Base-by-base conservation (phyloP, 1,140 invertebrate genomes). In the Platyscapa corneri region DNA sequence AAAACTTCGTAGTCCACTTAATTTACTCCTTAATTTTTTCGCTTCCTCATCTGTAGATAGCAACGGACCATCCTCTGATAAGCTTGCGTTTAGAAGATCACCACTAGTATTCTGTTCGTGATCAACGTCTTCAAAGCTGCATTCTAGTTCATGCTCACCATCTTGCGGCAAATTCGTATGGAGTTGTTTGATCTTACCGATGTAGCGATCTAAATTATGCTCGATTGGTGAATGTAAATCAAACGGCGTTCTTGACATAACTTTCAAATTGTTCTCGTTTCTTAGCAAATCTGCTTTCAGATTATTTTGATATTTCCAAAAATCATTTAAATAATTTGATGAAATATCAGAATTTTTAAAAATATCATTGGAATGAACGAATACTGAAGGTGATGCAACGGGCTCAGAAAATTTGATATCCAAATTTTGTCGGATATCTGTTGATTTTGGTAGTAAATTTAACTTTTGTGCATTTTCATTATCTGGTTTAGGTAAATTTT, bases 61-160 rank as follows among this genome's bases (percentile, higher is more conserved):
- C 8, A 88, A 87, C 12, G 84, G 0, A 0, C 85, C 89, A 42
- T 93, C 91, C 6, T 91, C 89, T 0, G 90, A 92, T 1, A 91
- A 77, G 0, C 89, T 89, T 34, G 90, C 89, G 74, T 93, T 92
- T 39, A 92, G 64, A 18, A 90, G 65, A 88, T 92, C 92, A 8
- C 89, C 90, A 46, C 90, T 92, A 0, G 90, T 93, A 60, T 92
- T 92, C 74, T 91, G 90, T 20, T 92, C 90, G 1, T 89, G 88
- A 64, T 92, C 89, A 16, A 84, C 18, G 14, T 91, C 92, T 0
- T 91, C 90, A 2, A 86, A 14, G 65, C 90, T 92, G 30, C 82
- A 86, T 83, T 85, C 72, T 20, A 27, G 14, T 20, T 78, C 75
- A 0, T 39, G 56, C 14, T 60, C 32, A 10, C 8, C 20, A 34